Percentiles rank a stretch among this genome's conserved stretches.
These are phyloP conservation scores for Paramormyrops hopkinsi DNA, from an alignment of 2,797 vertebrate genomes.

Conservation along the genomic window DNA sequence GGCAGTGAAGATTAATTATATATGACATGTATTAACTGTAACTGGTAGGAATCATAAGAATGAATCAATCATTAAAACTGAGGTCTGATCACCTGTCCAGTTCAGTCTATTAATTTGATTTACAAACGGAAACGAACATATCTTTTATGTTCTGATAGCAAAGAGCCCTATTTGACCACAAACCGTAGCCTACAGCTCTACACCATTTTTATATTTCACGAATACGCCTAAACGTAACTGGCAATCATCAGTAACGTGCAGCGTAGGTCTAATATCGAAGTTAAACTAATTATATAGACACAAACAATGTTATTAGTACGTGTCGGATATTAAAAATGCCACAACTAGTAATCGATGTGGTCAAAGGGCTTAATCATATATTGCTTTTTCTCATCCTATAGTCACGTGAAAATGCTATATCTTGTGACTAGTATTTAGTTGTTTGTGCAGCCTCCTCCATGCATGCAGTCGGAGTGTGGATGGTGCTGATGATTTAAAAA, in stretches of 20 bases:
- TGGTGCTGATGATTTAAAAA: neutral
- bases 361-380: neutral
- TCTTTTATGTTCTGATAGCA: neutral
- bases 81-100: neutral
- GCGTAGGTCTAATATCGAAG: neutral
- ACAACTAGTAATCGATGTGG: neutral
- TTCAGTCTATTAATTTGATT: neutral
- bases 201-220: neutral
- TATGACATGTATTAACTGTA: neutral
- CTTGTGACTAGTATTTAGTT: neutral
- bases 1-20: neutral
- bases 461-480: neutral
- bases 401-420: slow-evolving; percentile 1
- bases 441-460: neutral
- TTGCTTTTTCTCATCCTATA: neutral
- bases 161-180: neutral
- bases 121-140: neutral
- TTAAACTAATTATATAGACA: neutral
- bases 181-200: neutral
- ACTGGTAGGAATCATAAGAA: neutral
- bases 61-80: neutral
- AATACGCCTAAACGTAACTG: neutral
- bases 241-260: neutral
- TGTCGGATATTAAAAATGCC: neutral
- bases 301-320: neutral